These are phyloP conservation scores for Xylocampa areola DNA, from an alignment of 2,888 invertebrate genomes.

Conservation along the genomic window DNA sequence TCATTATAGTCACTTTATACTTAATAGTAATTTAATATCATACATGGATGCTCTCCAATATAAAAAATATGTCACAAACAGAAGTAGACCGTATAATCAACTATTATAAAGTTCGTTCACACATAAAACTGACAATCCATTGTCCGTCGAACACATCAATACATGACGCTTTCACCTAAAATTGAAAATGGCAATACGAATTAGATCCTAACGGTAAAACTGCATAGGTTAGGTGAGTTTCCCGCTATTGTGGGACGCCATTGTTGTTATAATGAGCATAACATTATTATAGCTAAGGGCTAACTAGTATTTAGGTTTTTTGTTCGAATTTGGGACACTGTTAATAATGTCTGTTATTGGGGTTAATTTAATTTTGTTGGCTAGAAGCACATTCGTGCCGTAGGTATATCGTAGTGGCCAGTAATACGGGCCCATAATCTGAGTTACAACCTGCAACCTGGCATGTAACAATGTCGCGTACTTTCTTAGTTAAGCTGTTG, in stretches of 20 bases:
- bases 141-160: constrained; percentile 53
- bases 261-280: constrained; percentile 51
- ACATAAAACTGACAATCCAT: constrained; percentile 55
- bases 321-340: constrained; percentile 1
- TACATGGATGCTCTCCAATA: neutral
- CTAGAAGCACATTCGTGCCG: no score
- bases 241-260: constrained; percentile 49
- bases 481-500: no score
- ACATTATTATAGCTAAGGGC: constrained; percentile 15
- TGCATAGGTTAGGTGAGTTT: constrained; percentile 44
- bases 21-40: no score
- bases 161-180: constrained; percentile 65
- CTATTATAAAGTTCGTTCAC: constrained; percentile 59
- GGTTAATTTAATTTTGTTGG: constrained; percentile 7
- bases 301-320: constrained; percentile 13
- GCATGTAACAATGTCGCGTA: no score
- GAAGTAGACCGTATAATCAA: constrained; percentile 51
- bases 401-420: no score
- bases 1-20: no score
- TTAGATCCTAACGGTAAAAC: constrained; percentile 58
- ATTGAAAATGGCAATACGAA: constrained; percentile 55
- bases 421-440: no score
- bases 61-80: constrained; percentile 10
- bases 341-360: constrained; percentile 3
- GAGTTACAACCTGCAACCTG: no score